Base-by-base conservation (phyloP, 1,140 invertebrate genomes). In the Platyura marginata region DNA sequence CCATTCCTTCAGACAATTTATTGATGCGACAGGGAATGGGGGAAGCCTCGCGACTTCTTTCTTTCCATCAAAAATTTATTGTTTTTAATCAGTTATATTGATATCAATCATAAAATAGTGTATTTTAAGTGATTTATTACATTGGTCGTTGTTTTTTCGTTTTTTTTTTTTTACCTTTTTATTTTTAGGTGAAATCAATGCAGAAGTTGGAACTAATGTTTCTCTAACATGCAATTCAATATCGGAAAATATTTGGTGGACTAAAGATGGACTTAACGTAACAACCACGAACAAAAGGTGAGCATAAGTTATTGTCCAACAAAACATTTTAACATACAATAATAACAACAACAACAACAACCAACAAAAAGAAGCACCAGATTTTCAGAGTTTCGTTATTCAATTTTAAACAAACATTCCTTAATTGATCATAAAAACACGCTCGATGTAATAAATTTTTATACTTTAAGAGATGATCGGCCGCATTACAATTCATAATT, bases 201-300 rank as follows among this genome's bases (percentile, higher is more conserved):
- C 36, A 11, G 36, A 18, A 10, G 18, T 38, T 18, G 36, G 36
- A 38, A 38, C n/a, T 20, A 38, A 38, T 38, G 16, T 20, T 20
- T 18, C 36, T 3, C 3, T 38, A 11, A 11, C 11, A 38, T 38
- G 36, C 18, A 18, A 38, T 18, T 18, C 36, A 3, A 10, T 18
- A 38, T 3, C 36, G 18, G 18, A 18, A 11, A 20, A 5, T 5
- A 52, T 65, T 40, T 57, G 53, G 56, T 66, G 64, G 64, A 54
- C 41, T 19, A 49, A 43, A 6, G 49, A 53, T 18, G 56, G 44
- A 9, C 55, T 48, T 15, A 66, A 65, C 48, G 47, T 64, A 2
- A 65, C 62, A 1, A 60, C 54, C 5, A 51, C 62, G 25, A 61
- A 55, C 42, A 56, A 64, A 36, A 43, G 42, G 42, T 43, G n/a